These are phyloP conservation scores for Parasteatoda lunata DNA, from an alignment of 2,888 invertebrate species.

Conservation along the genomic window DNA sequence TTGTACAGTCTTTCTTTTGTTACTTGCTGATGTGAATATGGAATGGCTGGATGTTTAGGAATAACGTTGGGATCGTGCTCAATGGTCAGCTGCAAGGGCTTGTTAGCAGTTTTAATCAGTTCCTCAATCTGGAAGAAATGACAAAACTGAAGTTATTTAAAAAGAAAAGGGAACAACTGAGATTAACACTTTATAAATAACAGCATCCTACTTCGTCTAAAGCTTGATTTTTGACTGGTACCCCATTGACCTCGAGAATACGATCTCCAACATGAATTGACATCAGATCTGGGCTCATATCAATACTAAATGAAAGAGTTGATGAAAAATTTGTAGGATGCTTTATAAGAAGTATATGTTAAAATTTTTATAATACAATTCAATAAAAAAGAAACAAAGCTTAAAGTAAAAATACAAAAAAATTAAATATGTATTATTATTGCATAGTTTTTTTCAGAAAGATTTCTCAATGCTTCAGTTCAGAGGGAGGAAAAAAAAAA, in stretches of 20 bases:
- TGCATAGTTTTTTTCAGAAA: too few relatives aligned
- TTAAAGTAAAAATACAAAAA: too few relatives aligned
- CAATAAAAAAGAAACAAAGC: too few relatives aligned
- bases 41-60: slow-evolving; percentile 76
- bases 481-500: too few relatives aligned
- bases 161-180: not conserved
- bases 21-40: slow-evolving; percentile 66
- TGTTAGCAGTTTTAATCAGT: slow-evolving; percentile 72
- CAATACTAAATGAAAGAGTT: slow-evolving; percentile 76
- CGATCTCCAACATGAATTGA: slow-evolving; percentile 90
- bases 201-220: slow-evolving; percentile 82
- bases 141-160: not conserved
- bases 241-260: slow-evolving; percentile 93
- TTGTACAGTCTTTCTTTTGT: slow-evolving; percentile 71
- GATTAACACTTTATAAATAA: not conserved
- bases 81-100: slow-evolving; percentile 82
- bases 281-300: slow-evolving; percentile 77
- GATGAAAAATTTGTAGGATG: too few relatives aligned
- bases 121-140: slow-evolving; percentile 72
- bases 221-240: slow-evolving; percentile 86
- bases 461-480: too few relatives aligned
- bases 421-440: too few relatives aligned
- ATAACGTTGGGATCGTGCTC: slow-evolving; percentile 90
- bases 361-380: too few relatives aligned
- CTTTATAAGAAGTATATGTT: too few relatives aligned